Conservation (phyloP, 2,797 vertebrate genomes). For the Jordanella pulchra region DNA sequence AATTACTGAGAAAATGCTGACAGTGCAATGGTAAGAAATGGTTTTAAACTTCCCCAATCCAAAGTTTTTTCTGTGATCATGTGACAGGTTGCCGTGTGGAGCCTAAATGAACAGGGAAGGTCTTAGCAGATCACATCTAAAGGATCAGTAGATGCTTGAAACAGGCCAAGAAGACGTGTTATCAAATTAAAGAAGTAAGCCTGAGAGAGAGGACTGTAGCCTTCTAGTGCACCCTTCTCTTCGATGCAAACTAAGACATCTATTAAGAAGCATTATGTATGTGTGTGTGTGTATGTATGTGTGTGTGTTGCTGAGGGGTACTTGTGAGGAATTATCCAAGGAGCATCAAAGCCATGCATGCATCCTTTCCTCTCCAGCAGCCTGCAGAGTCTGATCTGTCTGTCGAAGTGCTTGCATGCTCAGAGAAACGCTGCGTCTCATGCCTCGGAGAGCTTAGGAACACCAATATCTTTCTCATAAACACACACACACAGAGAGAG, state of each 20-base stretch:
- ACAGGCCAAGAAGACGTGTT: too few relatives aligned
- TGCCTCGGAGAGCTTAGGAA: constrained; percentile 55
- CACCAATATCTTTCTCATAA: constrained; percentile 24
- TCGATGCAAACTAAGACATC: background rate
- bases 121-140: background rate
- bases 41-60: background rate
- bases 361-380: constrained; percentile 54
- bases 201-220: background rate
- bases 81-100: background rate
- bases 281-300: constrained; percentile 11
- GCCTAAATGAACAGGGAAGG: background rate
- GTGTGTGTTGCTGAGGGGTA: constrained; percentile 43
- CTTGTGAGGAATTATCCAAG: constrained; percentile 66
- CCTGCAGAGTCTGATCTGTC: constrained; percentile 45
- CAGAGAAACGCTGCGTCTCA: constrained; percentile 50
- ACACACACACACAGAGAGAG: background rate
- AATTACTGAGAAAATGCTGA: background rate
- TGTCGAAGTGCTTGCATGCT: constrained; percentile 52
- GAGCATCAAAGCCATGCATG: constrained; percentile 72
- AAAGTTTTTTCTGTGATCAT: background rate
- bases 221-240: background rate
- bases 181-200: background rate
- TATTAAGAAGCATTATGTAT: background rate
- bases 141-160: background rate
- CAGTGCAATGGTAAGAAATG: background rate